Base-by-base conservation (phyloP, 2,113 vertebrate genomes). In the Salvelinus namaycush region DNA sequence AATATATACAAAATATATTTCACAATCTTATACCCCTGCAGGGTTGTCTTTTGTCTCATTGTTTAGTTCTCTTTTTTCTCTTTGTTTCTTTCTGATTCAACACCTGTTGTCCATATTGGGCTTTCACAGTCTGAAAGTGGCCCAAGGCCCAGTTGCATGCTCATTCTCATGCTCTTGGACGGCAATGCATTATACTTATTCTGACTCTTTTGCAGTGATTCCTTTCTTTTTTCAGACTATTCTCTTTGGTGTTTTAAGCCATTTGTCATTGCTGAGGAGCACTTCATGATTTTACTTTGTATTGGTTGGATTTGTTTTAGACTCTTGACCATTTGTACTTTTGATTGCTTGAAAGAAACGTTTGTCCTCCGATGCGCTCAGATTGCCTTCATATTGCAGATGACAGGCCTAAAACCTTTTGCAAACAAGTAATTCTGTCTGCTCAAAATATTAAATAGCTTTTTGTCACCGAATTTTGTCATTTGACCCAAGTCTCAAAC, bases 51-150 rank as follows among this genome's bases (percentile, higher is more conserved):
- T 16, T 22, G 6, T 62, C n/a, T 62, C 59, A 62, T 62, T 62
- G 59, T 62, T 62, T n/a, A 22, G 51, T 62, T 22, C 18, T 62
- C n/a, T 62, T 12, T 62, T 62, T 62, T n/a, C 3, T 70, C 44
- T 51, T 24, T 68, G 24, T 20, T 27, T 68, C 13, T 66, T 24
- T 68, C 66, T 34, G 16, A 20, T 34, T 39, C 67, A 27, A 66
- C 64, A 66, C 12, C 67, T 31, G 67, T 34, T 31, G 16, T 39
- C 67, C 29, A 68, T 9, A 68, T 76, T 71, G 26, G 69, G 73
- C 70, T 71, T 27, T 73, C 5, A 14, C 4, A 11, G 68, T 79
- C 78, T 75, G 70, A 75, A 75, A 62, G 74, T 29, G 69, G 29
- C 68, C 78, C 1, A 18, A 14, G 13, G 49, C 68, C n/a, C 59